phyloP scores from a whole-genome alignment of 2,797 vertebrate species.

The Babyrousa celebensis region DNA sequence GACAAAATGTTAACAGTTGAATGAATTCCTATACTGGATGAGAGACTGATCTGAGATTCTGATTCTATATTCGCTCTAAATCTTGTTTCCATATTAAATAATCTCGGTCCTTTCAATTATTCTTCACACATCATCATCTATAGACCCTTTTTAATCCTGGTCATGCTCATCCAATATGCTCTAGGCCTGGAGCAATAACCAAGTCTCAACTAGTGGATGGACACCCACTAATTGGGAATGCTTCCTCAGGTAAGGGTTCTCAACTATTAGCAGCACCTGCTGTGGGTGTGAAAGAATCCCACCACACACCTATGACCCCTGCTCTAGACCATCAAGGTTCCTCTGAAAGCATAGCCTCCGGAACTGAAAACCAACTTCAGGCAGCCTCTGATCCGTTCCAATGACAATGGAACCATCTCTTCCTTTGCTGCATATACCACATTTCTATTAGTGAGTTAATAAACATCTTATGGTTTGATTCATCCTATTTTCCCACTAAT shows the following conservation, averaged over 20 bases:
- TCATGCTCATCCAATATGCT: neutral
- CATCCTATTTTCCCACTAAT: neutral
- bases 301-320: neutral
- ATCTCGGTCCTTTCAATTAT: neutral
- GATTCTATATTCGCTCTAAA: neutral
- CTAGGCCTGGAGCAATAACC: neutral
- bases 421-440: neutral
- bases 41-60: neutral
- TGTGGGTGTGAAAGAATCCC: neutral
- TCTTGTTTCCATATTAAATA: constrained; percentile 13
- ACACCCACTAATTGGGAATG: neutral
- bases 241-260: neutral
- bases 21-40: neutral
- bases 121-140: neutral
- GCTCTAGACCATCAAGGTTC: neutral
- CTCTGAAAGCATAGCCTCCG: neutral
- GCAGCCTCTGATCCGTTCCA: neutral
- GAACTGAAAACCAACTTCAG: neutral
- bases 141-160: neutral
- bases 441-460: neutral
- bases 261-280: neutral
- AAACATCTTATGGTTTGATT: neutral
- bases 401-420: neutral
- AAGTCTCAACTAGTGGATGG: neutral
- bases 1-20: constrained; percentile 3